Conservation (phyloP, 2,113 vertebrate genomes). For the Prietella phreatophila region DNA sequence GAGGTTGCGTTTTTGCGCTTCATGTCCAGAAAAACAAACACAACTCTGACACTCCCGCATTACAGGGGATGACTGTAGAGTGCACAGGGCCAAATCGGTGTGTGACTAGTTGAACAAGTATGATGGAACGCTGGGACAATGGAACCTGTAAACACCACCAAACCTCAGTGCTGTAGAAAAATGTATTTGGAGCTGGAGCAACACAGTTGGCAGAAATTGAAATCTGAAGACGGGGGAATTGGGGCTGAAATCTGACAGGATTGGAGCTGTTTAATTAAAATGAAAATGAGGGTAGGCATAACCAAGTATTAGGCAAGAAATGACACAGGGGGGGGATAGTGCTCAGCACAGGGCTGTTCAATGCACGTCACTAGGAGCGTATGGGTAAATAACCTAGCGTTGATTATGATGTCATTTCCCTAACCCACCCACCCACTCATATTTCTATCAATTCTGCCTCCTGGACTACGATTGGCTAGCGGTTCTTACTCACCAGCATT, state of each 20-base stretch:
- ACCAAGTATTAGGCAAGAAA: neutral
- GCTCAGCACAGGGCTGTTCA: neutral
- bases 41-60: neutral
- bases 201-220: neutral
- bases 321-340: neutral
- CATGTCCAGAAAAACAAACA: neutral
- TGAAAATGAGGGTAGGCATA: no score
- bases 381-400: neutral
- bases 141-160: neutral
- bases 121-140: neutral
- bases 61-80: neutral
- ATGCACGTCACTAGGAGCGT: neutral
- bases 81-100: neutral
- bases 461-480: neutral
- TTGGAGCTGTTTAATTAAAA: neutral
- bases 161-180: neutral
- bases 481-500: neutral
- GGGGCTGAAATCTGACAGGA: no score
- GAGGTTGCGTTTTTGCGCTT: neutral
- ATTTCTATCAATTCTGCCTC: neutral
- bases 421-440: no score
- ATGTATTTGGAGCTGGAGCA: neutral
- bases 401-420: neutral
- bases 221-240: neutral
- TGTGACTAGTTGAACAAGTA: neutral